Base-by-base conservation (phyloP, 2,113 vertebrate species). In the Tachuris rubrigastra region DNA sequence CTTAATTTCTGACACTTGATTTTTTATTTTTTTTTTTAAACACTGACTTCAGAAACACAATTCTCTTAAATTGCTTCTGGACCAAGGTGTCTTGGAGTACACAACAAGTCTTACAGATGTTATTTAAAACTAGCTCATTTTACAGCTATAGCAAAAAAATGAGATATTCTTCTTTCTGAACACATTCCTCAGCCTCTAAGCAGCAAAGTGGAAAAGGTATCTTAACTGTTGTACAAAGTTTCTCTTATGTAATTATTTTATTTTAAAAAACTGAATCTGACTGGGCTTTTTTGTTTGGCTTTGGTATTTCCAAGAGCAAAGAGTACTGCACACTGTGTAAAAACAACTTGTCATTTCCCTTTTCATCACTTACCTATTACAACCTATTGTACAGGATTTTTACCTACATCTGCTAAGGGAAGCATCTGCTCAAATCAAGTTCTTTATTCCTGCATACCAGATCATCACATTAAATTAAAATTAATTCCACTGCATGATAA, bases 21-120 rank as follows among this genome's bases (percentile, higher is more conserved):
- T 31, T 42, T 27, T 9, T 67, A 41, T 37, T 63, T 5, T 52
- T n/a, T 56, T 59, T n/a, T 35, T 86, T n/a, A 53, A 90, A 59
- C 30, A 35, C 16, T 41, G 9, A 41, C 66, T 83, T 79, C 41
- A 89, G 67, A 92, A 93, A 90, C 25, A 35, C 18, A 39, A 8
- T 25, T 73, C 52, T 68, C 42, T 39, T 83, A 30, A 71, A 67
- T 3, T 63, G 44, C 50, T 85, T 78, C 58, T 55, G 17, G 42
- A 49, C 9, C 28, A 49, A 73, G 17, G 10, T n/a, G 47, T 55
- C 55, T 84, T 47, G 24, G 18, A 72, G 22, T 30, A 69, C 13
- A 18, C 18, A 35, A 35, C 8, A 20, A 0, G 0, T 5, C 27
- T 52, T 39, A 33, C 55, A 63, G 42, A 23, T n/a, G 6, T 84